phyloP scores from a whole-genome alignment of 2,113 vertebrate genomes.

The Aythya baeri region DNA sequence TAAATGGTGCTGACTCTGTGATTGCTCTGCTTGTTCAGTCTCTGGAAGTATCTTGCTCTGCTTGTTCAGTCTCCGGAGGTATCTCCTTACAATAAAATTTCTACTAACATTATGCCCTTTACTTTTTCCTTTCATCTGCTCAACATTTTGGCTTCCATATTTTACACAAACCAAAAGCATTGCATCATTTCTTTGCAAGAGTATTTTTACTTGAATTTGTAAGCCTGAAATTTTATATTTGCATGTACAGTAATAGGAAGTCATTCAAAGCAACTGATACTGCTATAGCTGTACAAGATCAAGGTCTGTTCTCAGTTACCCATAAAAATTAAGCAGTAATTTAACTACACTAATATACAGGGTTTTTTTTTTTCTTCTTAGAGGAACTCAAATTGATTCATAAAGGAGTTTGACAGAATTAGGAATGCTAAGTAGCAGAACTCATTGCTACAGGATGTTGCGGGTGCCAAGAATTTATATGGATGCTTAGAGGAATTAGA shows the following conservation, averaged over 20 bases:
- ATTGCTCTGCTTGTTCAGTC: neutral
- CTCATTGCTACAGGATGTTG: neutral
- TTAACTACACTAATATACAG: neutral
- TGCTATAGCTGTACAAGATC: neutral
- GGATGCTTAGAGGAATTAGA: neutral
- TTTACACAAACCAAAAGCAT: neutral
- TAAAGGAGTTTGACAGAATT: neutral
- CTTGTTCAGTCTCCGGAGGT: neutral
- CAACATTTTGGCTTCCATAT: neutral
- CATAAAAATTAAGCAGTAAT: neutral
- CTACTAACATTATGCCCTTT: neutral
- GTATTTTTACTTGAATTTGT: neutral
- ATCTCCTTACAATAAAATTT: neutral
- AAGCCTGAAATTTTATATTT: neutral
- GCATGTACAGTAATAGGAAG: neutral
- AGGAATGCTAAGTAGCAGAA: neutral
- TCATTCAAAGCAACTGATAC: neutral
- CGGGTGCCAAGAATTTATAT: neutral
- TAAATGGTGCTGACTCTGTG: neutral
- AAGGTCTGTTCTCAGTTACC: neutral
- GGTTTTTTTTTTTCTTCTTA: neutral
- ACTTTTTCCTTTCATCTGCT: conserved; percentile 19
- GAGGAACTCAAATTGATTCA: neutral
- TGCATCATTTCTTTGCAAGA: neutral
- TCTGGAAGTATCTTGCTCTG: neutral